These are phyloP conservation scores for Danio rerio DNA, from an alignment of 2,113 vertebrate species.

Conservation along the genomic window GRCz12tu NC_133187.1:31349501-31350000, in stretches of 20 bases:
- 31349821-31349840: slow-evolving; percentile 55
- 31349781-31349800: slow-evolving; percentile 54
- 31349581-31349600: slow-evolving; percentile 54
- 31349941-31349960: slow-evolving; percentile 43
- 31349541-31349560: slow-evolving; percentile 62
- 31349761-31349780: slow-evolving; percentile 38
- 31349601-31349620: slow-evolving; percentile 59
- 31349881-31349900: slow-evolving; percentile 59
- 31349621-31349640: slow-evolving; percentile 13
- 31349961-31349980: slow-evolving; percentile 14
- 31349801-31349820: slow-evolving; percentile 51
- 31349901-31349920: slow-evolving; percentile 52
- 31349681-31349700: slow-evolving; percentile 26
- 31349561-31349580: slow-evolving; percentile 70
- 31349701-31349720: slow-evolving; percentile 21
- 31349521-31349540: slow-evolving; percentile 67
- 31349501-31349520: slow-evolving; percentile 73
- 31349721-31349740: slow-evolving; percentile 43
- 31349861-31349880: slow-evolving; percentile 47
- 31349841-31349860: slow-evolving; percentile 61
- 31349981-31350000: slow-evolving; percentile 24
- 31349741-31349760: slow-evolving; percentile 53
- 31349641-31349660: slow-evolving; percentile 1
- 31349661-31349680: neutral
- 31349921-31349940: slow-evolving; percentile 53